Evolutionary conservation across 2,797 vertebrate species (phyloP), one percentile per base, ranked within the genome.

Genomic region (Enteromius viviparus): DNA sequence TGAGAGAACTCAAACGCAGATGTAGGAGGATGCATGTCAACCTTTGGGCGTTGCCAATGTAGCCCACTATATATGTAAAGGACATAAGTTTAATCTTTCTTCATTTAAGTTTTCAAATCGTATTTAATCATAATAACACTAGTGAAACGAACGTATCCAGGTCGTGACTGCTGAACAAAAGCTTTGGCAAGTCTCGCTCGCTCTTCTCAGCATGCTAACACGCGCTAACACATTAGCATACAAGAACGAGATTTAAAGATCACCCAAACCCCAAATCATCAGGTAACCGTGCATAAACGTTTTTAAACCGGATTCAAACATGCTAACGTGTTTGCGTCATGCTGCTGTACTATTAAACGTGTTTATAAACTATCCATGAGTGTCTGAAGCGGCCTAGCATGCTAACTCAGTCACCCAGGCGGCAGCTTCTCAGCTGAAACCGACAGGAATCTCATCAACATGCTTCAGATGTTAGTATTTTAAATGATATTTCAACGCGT

Each of bases 351-450:
- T 40, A 14, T n/a, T 23, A 10, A 40, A 21, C 53, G 34, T 6
- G n/a, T 1, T 29, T 26, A 14, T 45, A 17, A 68, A 29, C 15
- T 53, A 26, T 10, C 17, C 23, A 45, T 1, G 26, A 29, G 8
- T n/a, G 66, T 64, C 37, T 37, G 55, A 37, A 83, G 42, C 42
- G 82, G 66, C 75, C 82, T 78, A 83, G 82, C 82, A 19, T 78
- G 82, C 76, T 83, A 83, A 70, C 72, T 76, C 71, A 4, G 6
- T 53, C 34, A 71, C 42, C 17, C 11, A 69, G 42, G 47, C 19
- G 42, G 47, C 19, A 55, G 37, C 17, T 23, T 69, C 64, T 76
- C 81, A 68, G 45, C 37, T 23, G 23, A 76, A 55, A 76, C 32
- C 17, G 29, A 60, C 21, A 14, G 17, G 47, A 58, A 69, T 29